Evolutionary conservation across 2,888 invertebrate genomes (phyloP).

Genomic region (Cremastinae sp.): DNA sequence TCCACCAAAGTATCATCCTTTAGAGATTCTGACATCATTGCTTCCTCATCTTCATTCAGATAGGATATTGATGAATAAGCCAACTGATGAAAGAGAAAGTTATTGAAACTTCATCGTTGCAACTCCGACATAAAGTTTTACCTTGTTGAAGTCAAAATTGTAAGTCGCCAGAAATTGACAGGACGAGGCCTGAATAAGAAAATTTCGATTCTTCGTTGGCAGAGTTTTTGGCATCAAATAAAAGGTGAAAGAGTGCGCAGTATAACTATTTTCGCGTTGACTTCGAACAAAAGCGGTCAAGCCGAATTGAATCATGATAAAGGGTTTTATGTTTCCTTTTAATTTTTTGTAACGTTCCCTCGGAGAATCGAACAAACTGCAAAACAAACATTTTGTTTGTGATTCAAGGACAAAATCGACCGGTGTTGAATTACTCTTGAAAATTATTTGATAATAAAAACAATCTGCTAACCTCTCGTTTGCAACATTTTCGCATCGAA

Average conservation of each 20-base stretch:
- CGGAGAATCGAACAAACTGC: conserved; percentile 84
- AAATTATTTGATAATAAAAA: background rate
- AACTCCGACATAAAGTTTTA: conserved; percentile 72
- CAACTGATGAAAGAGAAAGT: conserved; percentile 81
- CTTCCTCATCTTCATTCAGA: conserved; percentile 83
- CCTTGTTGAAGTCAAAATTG: conserved; percentile 90
- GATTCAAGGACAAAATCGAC: background rate
- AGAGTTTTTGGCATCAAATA: conserved; percentile 86
- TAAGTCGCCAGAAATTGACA: conserved; percentile 85
- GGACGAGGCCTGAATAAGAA: conserved; percentile 85
- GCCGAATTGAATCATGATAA: conserved; percentile 87
- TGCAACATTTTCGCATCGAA: conserved; percentile 69
- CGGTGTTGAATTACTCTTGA: too few species aligned
- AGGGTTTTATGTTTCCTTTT: conserved; percentile 80
- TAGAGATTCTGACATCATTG: conserved; percentile 76
- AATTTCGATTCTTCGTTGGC: conserved; percentile 83
- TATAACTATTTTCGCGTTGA: conserved; percentile 83
- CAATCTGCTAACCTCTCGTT: conserved; percentile 31
- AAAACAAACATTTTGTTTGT: conserved; percentile 58
- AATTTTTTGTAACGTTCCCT: conserved; percentile 83
- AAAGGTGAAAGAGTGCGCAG: conserved; percentile 85
- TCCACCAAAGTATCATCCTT: conserved; percentile 73
- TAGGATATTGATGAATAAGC: conserved; percentile 86
- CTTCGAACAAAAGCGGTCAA: conserved; percentile 85
- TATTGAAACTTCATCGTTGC: background rate